Base-by-base conservation (phyloP, 2,797 vertebrate genomes). In the Limosa lapponica region DNA sequence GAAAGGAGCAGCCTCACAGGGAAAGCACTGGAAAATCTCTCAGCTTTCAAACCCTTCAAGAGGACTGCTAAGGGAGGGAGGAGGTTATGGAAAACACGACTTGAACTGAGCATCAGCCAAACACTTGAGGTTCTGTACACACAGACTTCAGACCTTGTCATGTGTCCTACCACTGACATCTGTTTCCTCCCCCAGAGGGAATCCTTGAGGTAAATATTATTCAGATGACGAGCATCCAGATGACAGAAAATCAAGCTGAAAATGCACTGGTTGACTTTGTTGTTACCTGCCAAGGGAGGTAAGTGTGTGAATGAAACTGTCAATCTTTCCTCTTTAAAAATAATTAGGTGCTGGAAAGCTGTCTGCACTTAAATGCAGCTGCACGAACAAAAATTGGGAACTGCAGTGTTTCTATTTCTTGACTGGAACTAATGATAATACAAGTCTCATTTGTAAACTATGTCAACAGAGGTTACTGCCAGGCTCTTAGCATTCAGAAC, bases 241-340 rank as follows among this genome's bases (percentile, higher is more conserved):
- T 96, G 69, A 96, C 97, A 3, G 70, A 95, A 43, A 96, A 97
- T 69, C 97, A 98, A 93, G 93, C 98, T 87, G 98, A 96, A 79
- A 97, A 98, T 85, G 97, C 98, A 30, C 97, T 99, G 59, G 91
- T 99, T 96, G 99, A 98, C 97, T 99, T 99, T 89, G 95, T 98
- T 36, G 98, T 99, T 81, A 98, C 98, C 92, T 99, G 99, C 96
- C 96, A 98, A 91, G 99, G 99, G 95, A 98, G 98, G 99, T 99
- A 95, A 97, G 97, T 93, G 10, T 87, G 73, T 81, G 72, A 71
- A 43, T 77, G 69, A 46, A 80, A 74, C 34, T 93, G 78, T 28
- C 54, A 86, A 1, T 74, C 82, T 81, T 91, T 18, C 24, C 20
- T 61, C 62, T 86, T 75, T 62, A 74, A 80, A 93, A 95, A 48